Evolutionary conservation across 2,888 invertebrate species (phyloP).

Genomic region (Junonia oenone): DNA sequence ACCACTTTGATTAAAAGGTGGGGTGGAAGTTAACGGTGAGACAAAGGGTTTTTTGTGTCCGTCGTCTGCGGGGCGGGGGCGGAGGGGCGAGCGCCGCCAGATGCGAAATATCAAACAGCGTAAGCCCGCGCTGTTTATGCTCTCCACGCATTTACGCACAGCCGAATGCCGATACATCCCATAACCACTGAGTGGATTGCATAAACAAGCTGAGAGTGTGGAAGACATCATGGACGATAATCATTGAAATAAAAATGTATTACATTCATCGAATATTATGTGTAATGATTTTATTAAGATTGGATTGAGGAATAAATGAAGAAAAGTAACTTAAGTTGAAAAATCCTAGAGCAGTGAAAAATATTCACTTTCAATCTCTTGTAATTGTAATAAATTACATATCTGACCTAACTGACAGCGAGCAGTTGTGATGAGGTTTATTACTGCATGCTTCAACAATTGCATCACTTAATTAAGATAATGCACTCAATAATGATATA

Average conservation of each 20-base stretch:
- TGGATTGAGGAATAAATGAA: too few relatives aligned
- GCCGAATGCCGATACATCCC: slow-evolving; percentile 8
- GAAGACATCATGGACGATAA: background rate
- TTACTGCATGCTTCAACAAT: slow-evolving; percentile 2
- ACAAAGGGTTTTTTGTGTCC: background rate
- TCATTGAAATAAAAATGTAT: background rate
- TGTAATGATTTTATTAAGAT: background rate
- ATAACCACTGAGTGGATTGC: slow-evolving; percentile 4
- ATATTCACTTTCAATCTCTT: too few relatives aligned
- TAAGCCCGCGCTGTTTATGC: slow-evolving; percentile 18
- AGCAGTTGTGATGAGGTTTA: background rate
- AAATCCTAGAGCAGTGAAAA: too few relatives aligned
- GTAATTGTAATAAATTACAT: background rate
- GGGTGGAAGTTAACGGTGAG: slow-evolving; percentile 1
- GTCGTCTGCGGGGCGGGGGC: background rate
- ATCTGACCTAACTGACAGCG: slow-evolving; percentile 2
- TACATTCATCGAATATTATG: background rate
- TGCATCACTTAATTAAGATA: slow-evolving; percentile 1
- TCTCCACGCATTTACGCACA: slow-evolving; percentile 11
- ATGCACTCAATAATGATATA: background rate
- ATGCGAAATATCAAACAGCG: slow-evolving; percentile 33
- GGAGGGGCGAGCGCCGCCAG: slow-evolving; percentile 24
- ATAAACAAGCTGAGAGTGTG: slow-evolving; percentile 8
- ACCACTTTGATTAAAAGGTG: background rate
- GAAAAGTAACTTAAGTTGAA: too few relatives aligned